Conservation (phyloP, 2,797 vertebrate species). For the Sebastes umbrosus region DNA sequence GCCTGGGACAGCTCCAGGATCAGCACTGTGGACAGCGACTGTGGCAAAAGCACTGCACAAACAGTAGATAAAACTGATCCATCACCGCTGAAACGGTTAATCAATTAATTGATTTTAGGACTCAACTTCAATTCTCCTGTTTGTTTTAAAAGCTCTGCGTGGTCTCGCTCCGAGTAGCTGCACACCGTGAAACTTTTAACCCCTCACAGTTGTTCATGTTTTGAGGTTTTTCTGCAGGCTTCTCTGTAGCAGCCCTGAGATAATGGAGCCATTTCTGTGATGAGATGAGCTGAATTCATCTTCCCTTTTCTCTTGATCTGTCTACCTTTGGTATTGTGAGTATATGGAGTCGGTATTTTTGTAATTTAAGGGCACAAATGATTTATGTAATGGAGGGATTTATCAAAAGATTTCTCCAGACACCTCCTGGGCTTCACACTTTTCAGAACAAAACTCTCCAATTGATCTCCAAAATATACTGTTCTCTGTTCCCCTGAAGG, state of each 20-base stretch:
- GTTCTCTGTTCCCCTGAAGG: not conserved
- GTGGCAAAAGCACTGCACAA: not conserved
- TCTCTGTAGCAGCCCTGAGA: not conserved
- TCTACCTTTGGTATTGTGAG: not conserved
- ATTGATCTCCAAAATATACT: not conserved
- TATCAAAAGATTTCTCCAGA: not conserved
- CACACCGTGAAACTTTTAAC: not conserved
- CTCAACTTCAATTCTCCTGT: not conserved
- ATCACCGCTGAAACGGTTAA: not conserved
- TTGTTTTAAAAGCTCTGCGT: not conserved
- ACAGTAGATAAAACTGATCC: not conserved
- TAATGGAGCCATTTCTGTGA: not conserved
- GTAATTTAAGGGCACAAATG: not conserved
- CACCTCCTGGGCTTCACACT: not conserved
- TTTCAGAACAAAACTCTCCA: conserved; percentile 6
- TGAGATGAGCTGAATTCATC: not conserved
- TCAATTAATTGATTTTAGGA: not conserved
- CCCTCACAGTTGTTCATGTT: not conserved
- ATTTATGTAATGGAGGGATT: not conserved
- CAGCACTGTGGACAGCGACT: conserved; percentile 44
- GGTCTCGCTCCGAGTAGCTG: not conserved
- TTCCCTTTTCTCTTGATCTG: not conserved
- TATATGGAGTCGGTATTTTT: not conserved
- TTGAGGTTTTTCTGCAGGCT: not conserved
- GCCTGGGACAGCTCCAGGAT: conserved; percentile 26